Percentiles rank a stretch among this genome's conserved stretches.
Conservation (phyloP, 2,797 vertebrate species). For the Sebastes minor region DNA sequence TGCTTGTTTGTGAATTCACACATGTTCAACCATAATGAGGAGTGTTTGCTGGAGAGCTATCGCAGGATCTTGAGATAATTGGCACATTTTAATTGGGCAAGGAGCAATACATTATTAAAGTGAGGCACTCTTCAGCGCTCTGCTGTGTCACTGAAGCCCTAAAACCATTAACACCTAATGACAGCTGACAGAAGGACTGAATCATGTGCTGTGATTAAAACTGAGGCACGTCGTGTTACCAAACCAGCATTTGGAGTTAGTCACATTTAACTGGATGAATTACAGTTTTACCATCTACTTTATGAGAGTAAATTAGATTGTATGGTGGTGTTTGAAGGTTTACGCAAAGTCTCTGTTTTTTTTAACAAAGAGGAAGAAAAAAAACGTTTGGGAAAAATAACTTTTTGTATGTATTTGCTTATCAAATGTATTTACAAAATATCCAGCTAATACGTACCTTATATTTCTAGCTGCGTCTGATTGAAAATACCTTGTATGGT, state of each 20-base stretch:
- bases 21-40: constrained; percentile 32
- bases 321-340: background rate
- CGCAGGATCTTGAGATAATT: constrained; percentile 67
- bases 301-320: background rate
- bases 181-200: constrained; percentile 41
- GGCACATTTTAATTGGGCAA: constrained; percentile 70
- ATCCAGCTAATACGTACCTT: background rate
- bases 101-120: constrained; percentile 50
- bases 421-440: background rate
- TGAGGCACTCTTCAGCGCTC: constrained; percentile 25
- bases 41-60: constrained; percentile 53
- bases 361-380: background rate
- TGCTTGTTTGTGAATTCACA: constrained; percentile 59
- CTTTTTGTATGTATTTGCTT: background rate
- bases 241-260: background rate
- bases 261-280: background rate
- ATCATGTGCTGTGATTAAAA: constrained; percentile 16
- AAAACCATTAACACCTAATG: constrained; percentile 50
- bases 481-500: constrained; percentile 2
- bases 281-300: background rate
- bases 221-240: background rate
- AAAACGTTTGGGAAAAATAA: background rate
- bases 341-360: background rate
- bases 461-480: background rate
- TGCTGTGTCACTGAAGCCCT: constrained; percentile 40